phyloP scores from a whole-genome alignment of 2,888 invertebrate species.

The Cephus sareptanus region DNA sequence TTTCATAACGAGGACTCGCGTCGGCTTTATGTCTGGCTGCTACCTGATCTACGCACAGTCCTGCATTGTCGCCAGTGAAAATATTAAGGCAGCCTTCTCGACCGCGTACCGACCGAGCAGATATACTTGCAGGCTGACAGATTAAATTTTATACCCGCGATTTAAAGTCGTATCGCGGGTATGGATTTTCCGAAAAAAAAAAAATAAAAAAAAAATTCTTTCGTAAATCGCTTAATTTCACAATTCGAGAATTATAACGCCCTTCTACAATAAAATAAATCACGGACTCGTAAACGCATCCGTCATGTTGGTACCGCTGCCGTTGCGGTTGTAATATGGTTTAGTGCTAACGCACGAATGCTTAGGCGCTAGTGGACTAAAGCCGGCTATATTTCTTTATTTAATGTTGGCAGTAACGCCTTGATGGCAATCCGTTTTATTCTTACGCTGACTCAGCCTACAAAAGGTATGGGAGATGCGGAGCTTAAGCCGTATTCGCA shows the following conservation, averaged over 20 bases:
- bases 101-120: background rate
- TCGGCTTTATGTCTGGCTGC: slow-evolving; percentile 1
- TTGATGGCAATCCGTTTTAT: slow-evolving; percentile 59
- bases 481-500: slow-evolving; percentile 4
- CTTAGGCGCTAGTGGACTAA: slow-evolving; percentile 51
- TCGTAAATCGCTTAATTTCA: slow-evolving; percentile 54
- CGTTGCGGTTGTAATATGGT: slow-evolving; percentile 58
- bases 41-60: background rate
- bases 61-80: background rate
- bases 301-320: slow-evolving; percentile 43
- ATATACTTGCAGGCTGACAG: background rate
- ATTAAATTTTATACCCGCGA: background rate
- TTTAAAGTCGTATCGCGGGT: background rate
- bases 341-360: slow-evolving; percentile 57
- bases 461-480: slow-evolving; percentile 23
- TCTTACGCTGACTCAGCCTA: slow-evolving; percentile 57
- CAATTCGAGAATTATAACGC: slow-evolving; percentile 42
- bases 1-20: slow-evolving; percentile 50
- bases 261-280: slow-evolving; percentile 59
- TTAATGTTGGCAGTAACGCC: slow-evolving; percentile 59
- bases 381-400: slow-evolving; percentile 62
- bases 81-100: background rate
- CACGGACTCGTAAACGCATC: slow-evolving; percentile 60
- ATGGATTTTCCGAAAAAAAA: background rate
- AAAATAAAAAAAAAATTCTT: background rate